phyloP scores from a whole-genome alignment of 1,140 invertebrate genomes.

The Yoshiicerus persimilis region DNA sequence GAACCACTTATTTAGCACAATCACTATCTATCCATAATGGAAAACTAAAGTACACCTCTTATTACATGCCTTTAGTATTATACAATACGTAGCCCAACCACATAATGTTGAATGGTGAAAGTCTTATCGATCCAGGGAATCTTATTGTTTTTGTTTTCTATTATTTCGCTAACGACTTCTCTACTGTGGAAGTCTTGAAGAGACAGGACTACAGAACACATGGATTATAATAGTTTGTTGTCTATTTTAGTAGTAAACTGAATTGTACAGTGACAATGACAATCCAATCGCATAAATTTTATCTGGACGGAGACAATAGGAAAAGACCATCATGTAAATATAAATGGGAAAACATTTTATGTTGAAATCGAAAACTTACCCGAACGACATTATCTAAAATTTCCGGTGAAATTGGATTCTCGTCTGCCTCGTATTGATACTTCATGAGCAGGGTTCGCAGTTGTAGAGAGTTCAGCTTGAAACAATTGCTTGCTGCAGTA shows the following conservation, averaged over 20 bases:
- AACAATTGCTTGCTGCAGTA: conserved; percentile 88
- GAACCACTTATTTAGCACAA: background rate
- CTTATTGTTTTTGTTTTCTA: background rate
- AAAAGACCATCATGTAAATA: background rate
- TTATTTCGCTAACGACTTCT: background rate
- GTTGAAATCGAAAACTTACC: conserved; percentile 62
- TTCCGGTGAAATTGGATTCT: conserved; percentile 63
- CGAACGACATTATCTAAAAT: conserved; percentile 68
- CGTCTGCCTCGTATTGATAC: conserved; percentile 72
- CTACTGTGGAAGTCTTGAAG: background rate
- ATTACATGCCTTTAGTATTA: background rate
- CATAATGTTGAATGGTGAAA: background rate
- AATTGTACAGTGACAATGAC: too few relatives aligned
- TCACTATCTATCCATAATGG: background rate
- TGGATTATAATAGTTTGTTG: too few relatives aligned
- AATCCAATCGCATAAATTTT: too few relatives aligned
- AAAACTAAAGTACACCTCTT: background rate
- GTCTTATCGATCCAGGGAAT: background rate
- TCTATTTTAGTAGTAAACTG: too few relatives aligned
- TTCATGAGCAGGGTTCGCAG: conserved; percentile 79
- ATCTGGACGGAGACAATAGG: background rate
- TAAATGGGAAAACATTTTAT: background rate
- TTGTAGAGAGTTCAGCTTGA: conserved; percentile 96
- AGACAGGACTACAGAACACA: too few relatives aligned
- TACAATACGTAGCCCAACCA: background rate